phyloP scores from a whole-genome alignment of 2,797 vertebrate genomes.

The Urophycis tenuis region DNA sequence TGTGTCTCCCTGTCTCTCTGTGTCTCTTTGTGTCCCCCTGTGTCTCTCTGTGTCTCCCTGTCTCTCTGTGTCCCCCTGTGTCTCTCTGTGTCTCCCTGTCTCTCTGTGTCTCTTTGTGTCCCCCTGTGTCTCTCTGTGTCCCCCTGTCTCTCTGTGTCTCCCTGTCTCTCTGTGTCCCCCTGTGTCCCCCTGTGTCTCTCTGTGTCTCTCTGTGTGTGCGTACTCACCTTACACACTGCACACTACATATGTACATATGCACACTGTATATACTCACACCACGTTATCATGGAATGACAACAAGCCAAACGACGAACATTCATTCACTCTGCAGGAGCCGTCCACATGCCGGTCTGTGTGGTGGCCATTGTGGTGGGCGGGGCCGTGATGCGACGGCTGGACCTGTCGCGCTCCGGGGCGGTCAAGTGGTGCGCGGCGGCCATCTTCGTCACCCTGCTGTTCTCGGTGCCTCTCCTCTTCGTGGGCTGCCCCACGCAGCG shows the following conservation, averaged over 20 bases:
- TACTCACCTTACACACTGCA: neutral
- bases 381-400: constrained; percentile 73
- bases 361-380: constrained; percentile 82
- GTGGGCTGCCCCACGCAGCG: constrained; percentile 81
- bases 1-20: too few relatives aligned
- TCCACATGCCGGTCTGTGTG: constrained; percentile 77
- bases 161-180: too few relatives aligned
- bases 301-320: neutral
- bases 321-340: constrained; percentile 66
- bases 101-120: too few relatives aligned
- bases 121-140: neutral
- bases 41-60: neutral
- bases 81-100: too few relatives aligned
- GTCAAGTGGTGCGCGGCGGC: constrained; percentile 66
- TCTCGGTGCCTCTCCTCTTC: constrained; percentile 75
- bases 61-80: neutral
- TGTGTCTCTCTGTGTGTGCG: too few relatives aligned
- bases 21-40: too few relatives aligned
- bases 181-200: neutral
- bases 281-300: too few relatives aligned
- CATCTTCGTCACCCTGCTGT: constrained; percentile 64
- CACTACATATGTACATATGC: too few relatives aligned
- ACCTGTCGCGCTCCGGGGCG: constrained; percentile 67
- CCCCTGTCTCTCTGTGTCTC: neutral
- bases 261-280: neutral